These are phyloP conservation scores for Emydura subglobosa DNA, from an alignment of 2,113 vertebrate genomes.

Conservation along the genomic window DNA sequence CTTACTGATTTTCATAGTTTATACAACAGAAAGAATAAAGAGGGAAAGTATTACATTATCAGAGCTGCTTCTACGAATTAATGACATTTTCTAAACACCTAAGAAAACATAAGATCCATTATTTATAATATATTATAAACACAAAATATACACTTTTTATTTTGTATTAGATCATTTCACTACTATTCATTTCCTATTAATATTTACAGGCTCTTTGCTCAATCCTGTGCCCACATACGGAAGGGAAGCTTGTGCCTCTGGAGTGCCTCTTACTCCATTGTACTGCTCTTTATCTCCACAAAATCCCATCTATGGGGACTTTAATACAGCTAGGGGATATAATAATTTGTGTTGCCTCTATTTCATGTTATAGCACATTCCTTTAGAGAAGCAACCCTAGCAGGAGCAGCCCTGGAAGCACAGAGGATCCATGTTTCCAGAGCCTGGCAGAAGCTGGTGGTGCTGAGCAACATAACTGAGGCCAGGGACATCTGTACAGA, in stretches of 20 bases:
- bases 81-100: neutral
- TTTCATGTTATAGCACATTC: neutral
- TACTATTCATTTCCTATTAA: neutral
- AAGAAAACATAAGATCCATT: neutral
- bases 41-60: neutral
- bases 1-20: neutral
- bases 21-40: neutral
- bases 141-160: neutral
- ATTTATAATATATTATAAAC: neutral
- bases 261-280: neutral
- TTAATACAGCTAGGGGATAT: neutral
- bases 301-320: neutral
- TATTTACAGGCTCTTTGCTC: neutral
- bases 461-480: neutral
- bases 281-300: neutral
- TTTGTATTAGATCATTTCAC: neutral
- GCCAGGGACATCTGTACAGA: neutral
- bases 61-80: neutral
- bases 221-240: neutral
- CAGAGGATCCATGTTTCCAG: neutral
- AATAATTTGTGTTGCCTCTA: neutral
- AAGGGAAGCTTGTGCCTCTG: neutral
- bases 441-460: neutral
- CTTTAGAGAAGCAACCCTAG: neutral
- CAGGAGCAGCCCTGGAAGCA: constrained; percentile 30